These are phyloP conservation scores for Exephanes ischioxanthus DNA, from an alignment of 2,888 invertebrate genomes.

Conservation along the genomic window DNA sequence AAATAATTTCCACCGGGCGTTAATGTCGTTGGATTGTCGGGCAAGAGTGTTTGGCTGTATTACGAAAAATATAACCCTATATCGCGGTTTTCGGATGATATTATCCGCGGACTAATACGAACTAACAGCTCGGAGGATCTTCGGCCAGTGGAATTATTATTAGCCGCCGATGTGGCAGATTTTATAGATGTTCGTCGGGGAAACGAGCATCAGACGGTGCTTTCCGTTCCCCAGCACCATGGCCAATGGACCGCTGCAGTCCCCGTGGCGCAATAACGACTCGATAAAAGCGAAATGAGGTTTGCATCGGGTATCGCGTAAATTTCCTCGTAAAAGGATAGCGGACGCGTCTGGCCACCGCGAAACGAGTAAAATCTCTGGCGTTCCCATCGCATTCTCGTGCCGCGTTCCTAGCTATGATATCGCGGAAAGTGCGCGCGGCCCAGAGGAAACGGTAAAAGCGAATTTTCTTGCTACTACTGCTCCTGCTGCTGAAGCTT, in stretches of 20 bases:
- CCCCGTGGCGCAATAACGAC: slow-evolving; percentile 38
- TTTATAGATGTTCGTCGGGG: slow-evolving; percentile 36
- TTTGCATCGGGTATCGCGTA: slow-evolving; percentile 77
- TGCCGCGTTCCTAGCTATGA: slow-evolving; percentile 21
- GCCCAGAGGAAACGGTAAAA: slow-evolving; percentile 52
- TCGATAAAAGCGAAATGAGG: slow-evolving; percentile 75
- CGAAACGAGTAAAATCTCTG: slow-evolving; percentile 50
- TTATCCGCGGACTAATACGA: slow-evolving; percentile 12
- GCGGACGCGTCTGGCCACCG: slow-evolving; percentile 60
- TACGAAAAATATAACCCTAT: background rate
- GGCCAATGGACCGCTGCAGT: slow-evolving; percentile 4
- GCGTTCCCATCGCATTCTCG: slow-evolving; percentile 14
- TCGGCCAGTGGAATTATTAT: slow-evolving; percentile 44
- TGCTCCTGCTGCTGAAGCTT: background rate
- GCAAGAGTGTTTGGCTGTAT: background rate
- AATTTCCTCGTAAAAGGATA: slow-evolving; percentile 74
- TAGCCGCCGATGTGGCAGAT: slow-evolving; percentile 42
- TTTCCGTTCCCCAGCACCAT: slow-evolving; percentile 27
- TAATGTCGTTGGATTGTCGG: background rate
- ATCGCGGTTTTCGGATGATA: background rate
- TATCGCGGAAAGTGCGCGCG: slow-evolving; percentile 25
- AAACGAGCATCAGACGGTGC: slow-evolving; percentile 52
- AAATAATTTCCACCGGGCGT: background rate
- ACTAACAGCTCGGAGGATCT: slow-evolving; percentile 9
- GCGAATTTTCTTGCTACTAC: slow-evolving; percentile 42